Base-by-base conservation (phyloP, 2,797 vertebrate species). In the Linurgus olivaceus region DNA sequence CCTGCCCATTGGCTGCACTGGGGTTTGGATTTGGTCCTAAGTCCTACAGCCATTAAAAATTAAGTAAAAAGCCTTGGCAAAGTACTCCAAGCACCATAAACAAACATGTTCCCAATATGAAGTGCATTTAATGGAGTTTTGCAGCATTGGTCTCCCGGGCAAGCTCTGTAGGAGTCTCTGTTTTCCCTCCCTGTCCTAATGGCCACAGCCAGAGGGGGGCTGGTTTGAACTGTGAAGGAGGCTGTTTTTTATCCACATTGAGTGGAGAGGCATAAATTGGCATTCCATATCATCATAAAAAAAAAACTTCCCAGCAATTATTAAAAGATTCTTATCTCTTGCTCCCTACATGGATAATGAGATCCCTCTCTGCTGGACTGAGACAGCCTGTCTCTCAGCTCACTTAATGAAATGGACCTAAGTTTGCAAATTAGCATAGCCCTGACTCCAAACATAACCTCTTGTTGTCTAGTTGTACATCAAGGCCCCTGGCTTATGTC, bases 261-360 rank as follows among this genome's bases (percentile, higher is more conserved):
- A 84, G 91, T 95, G 86, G 94, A 97, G 95, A 98, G 91, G 94
- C 96, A 97, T 98, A 98, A 98, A 98, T 98, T 98, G 98, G 97
- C 98, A 98, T 98, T 98, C 98, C 98, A 93, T 97, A 98, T 98
- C 96, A 96, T 97, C 97, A 97, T 98, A 97, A 98, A 98, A 98
- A 98, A 38, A 98, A 94, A 86, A 98, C 38, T 96, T 98, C 98
- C 97, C 97, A 97, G 97, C 97, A 98, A 98, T 98, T 98, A 98
- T 98, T 98, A 98, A 98, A 98, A 98, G 98, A 98, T 98, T 98
- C 98, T 98, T 98, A 98, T 98, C 98, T 98, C 96, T 97, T 97
- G 98, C 98, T 98, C 98, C 98, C 98, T 98, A 96, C 95, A 93
- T 98, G 98, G 98, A 98, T 98, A 98, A 98, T 98, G 98, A 98